Base-by-base conservation (phyloP, 2,797 vertebrate species). In the Crocodylus rhombifer region DNA sequence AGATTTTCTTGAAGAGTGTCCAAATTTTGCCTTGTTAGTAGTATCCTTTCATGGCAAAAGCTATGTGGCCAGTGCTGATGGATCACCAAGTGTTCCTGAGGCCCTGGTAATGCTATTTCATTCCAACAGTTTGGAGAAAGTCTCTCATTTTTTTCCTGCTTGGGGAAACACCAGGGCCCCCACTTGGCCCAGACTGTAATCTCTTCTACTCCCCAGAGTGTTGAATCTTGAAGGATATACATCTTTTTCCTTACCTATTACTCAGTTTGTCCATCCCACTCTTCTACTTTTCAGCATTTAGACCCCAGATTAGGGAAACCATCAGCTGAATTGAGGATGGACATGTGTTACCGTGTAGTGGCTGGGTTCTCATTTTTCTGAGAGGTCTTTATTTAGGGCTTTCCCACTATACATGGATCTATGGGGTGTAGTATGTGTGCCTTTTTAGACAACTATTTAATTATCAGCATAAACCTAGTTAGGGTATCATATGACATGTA, bases 51-150 rank as follows among this genome's bases (percentile, higher is more conserved):
- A 55, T 62, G 17, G n/a, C 16, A 67, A 67, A n/a, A n/a, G n/a
- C n/a, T 10, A 63, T 26, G 21, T 23, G 5, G 25, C 26, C 61
- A 25, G 25, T 63, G 1, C 56, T 60, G 33, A 28, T 1, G 0
- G 56, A 7, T 4, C 8, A 0, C 7, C 15, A 1, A 2, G 7
- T 81, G 26, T 42, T 25, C 16, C 2, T 89, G n/a, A 17, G 28
- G 33, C 16, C 62, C 4, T 64, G 58, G 7, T 21, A 56, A 17
- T n/a, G 30, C 20, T 61, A 11, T 23, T 73, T 51, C 26, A 33
- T 77, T 58, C 4, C 62, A 56, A 1, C 5, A 76, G 3, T 33
- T 33, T 75, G 33, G 9, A 30, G 42, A 21, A n/a, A 69, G 18
- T n/a, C 57, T 76, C 13, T 56, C 55, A 20, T 17, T 1, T 3